A percentile compares a stretch with the other conserved stretches of the same genome.
Evolutionary conservation across 2,888 invertebrate species (phyloP).

Genomic region (Diaperis boleti): DNA sequence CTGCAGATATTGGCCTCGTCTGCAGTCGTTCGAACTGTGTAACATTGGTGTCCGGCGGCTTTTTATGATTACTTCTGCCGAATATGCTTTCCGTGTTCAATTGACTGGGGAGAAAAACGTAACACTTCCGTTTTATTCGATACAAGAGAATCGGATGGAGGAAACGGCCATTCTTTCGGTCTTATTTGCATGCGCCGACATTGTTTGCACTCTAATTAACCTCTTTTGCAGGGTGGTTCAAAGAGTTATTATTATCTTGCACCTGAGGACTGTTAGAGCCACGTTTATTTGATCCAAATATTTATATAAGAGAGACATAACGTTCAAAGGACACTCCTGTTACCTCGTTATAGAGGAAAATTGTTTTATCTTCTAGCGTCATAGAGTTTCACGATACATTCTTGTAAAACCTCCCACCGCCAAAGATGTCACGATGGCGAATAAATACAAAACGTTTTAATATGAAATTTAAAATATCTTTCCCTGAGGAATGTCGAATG

Average conservation of each 20-base stretch:
- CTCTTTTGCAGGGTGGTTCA: slow-evolving; percentile 36
- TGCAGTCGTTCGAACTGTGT: slow-evolving; percentile 52
- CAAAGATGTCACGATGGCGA: background rate
- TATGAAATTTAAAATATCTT: slow-evolving; percentile 30
- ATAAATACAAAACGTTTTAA: slow-evolving; percentile 33
- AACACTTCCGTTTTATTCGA: slow-evolving; percentile 48
- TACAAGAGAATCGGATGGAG: slow-evolving; percentile 24
- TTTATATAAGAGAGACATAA: too few relatives aligned
- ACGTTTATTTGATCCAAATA: too few relatives aligned
- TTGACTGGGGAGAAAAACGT: slow-evolving; percentile 48
- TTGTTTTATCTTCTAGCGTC: background rate
- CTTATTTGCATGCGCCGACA: slow-evolving; percentile 44
- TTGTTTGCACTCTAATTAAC: slow-evolving; percentile 47
- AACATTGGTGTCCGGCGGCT: slow-evolving; percentile 48
- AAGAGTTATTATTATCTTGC: background rate
- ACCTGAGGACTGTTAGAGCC: background rate
- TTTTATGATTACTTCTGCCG: slow-evolving; percentile 47
- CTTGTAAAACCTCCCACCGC: background rate
- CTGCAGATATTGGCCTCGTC: slow-evolving; percentile 55
- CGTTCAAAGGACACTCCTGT: too few relatives aligned
- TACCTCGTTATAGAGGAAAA: too few relatives aligned
- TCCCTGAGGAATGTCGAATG: slow-evolving; percentile 15
- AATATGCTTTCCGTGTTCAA: slow-evolving; percentile 48
- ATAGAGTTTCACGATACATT: background rate
- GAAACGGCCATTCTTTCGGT: slow-evolving; percentile 30